phyloP scores from a whole-genome alignment of 2,113 vertebrate genomes.

The Scomber japonicus region DNA sequence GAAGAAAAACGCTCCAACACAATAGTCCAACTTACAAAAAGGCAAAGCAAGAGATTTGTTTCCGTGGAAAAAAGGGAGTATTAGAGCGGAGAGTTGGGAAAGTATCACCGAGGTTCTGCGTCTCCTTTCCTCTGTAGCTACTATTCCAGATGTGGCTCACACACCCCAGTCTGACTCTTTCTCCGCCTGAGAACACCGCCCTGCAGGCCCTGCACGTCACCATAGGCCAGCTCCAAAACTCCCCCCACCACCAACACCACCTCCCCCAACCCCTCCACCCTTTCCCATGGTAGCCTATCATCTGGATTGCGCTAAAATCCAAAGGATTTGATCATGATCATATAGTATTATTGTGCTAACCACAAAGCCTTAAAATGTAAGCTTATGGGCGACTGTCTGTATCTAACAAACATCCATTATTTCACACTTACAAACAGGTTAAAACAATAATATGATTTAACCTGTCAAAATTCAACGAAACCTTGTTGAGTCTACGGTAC shows the following conservation, averaged over 20 bases:
- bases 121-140: slow-evolving; percentile 68
- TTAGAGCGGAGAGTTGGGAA: slow-evolving; percentile 58
- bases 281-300: slow-evolving; percentile 41
- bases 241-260: not conserved
- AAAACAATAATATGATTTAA: not conserved
- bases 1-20: not conserved
- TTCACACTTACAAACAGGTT: not conserved
- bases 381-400: not conserved
- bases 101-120: slow-evolving; percentile 61
- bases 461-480: not conserved
- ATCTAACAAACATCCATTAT: not conserved
- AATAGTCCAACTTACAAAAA: slow-evolving; percentile 81
- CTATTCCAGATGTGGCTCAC: slow-evolving; percentile 86
- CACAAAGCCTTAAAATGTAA: not conserved
- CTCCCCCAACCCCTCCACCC: not conserved
- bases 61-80: slow-evolving; percentile 46
- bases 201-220: slow-evolving; percentile 84
- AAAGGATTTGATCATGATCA: slow-evolving; percentile 35
- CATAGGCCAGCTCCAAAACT: slow-evolving; percentile 59
- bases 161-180: slow-evolving; percentile 75
- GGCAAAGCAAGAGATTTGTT: slow-evolving; percentile 50
- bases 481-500: not conserved
- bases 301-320: slow-evolving; percentile 46
- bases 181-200: slow-evolving; percentile 85
- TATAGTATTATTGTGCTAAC: slow-evolving; percentile 34